These are phyloP conservation scores for Laterallus jamaicensis DNA, from an alignment of 2,113 vertebrate species.

Conservation along the genomic window DNA sequence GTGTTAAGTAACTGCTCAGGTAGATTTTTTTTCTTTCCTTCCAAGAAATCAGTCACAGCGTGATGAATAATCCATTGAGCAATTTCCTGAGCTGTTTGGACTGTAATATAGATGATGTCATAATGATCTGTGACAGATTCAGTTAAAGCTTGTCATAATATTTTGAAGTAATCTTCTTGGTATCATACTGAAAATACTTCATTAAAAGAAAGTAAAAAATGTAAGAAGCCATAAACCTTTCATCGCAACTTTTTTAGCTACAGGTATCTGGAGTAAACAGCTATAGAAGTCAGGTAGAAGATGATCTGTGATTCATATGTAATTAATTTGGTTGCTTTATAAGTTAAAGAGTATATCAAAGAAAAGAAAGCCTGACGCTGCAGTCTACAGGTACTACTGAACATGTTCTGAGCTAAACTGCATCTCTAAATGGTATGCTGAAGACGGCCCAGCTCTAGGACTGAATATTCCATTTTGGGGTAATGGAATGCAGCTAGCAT, in stretches of 20 bases:
- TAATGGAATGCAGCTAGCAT: not conserved
- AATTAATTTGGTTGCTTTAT: conserved; percentile 22
- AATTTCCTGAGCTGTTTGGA: conserved; percentile 16
- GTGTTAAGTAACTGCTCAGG: not conserved
- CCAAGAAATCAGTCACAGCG: not conserved
- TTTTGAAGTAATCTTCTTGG: not conserved
- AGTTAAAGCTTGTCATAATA: not conserved
- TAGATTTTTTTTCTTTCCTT: conserved; percentile 3
- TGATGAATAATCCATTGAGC: conserved; percentile 31
- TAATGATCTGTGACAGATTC: not conserved
- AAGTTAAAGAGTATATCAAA: conserved; percentile 40
- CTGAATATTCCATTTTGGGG: not conserved
- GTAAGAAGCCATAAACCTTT: not conserved
- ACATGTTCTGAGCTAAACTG: not conserved
- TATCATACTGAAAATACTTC: not conserved
- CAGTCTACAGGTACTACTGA: not conserved
- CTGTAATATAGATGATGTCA: not conserved
- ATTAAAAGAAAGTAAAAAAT: not conserved
- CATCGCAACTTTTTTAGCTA: not conserved
- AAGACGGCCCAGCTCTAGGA: not conserved
- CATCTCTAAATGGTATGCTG: not conserved
- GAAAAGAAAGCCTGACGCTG: not conserved
- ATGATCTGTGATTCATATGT: not conserved
- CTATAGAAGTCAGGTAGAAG: not conserved
- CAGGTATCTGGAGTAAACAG: not conserved